Evolutionary conservation across 2,113 vertebrate species (phyloP), one percentile per base, ranked within the genome.

Genomic region (Sterrhoptilus dennistouni): DNA sequence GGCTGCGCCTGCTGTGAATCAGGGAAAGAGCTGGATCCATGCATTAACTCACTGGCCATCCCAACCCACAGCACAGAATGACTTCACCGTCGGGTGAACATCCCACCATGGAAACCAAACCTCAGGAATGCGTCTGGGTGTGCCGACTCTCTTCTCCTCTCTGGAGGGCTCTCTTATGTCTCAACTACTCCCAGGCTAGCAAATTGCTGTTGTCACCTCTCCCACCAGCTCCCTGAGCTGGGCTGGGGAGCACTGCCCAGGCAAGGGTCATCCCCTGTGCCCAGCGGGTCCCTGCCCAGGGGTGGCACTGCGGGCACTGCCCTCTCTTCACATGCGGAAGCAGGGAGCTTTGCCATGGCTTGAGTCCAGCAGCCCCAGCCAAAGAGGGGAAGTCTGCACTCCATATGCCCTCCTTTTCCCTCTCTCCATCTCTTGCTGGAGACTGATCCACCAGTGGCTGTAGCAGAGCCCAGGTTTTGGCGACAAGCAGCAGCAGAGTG

Each of bases 71-170:
- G 83, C 76, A 96, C 16, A 82, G 83, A 60, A 97, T 96, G 93
- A 97, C 96, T 97, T 97, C 96, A 97, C 92, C 0, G 95, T 66
- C 68, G 92, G 96, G 80, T 96, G 95, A 93, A 87, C 83, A 90
- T 96, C 96, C 95, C 96, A 93, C 92, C 95, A 92, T 97, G 96
- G 96, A 92, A 96, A 95, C 92, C 92, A 96, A 95, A 96, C 96
- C 96, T 97, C 96, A 97, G 92, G 96, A 97, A 96, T 97, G 96
- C 25, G 25, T 72, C 92, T 96, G 96, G 93, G 92, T 90, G 96
- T 94, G 96, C 87, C 92, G 71, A n/a, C 85, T 81, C 80, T 31
- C 72, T 49, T 87, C 90, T 83, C 42, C 70, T 45, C 79, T 89
- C 93, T 8, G 0, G 5, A 96, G 66, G 78, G 66, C 82, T 92